Percentiles rank a stretch among this genome's conserved stretches.
Evolutionary conservation across 2,113 vertebrate genomes (phyloP).

Genomic region (Stercorarius parasiticus): DNA sequence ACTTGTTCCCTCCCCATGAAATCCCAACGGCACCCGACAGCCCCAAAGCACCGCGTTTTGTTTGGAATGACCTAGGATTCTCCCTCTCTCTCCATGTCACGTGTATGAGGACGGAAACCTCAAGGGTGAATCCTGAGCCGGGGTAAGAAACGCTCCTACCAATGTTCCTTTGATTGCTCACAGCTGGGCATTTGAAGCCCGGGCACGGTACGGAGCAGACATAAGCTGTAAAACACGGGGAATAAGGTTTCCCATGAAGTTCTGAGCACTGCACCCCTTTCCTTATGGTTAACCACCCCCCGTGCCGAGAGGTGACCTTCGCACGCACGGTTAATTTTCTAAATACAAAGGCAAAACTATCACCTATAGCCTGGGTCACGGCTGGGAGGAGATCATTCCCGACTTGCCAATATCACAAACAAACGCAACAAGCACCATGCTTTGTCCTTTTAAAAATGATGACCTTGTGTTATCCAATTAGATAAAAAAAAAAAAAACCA

Average conservation of each 20-base stretch:
- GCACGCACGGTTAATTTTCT: neutral
- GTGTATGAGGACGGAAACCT: neutral
- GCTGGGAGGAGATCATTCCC: neutral
- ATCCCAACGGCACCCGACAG: slow-evolving; percentile 14
- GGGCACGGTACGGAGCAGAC: neutral
- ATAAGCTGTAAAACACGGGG: neutral
- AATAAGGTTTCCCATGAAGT: neutral
- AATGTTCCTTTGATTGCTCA: neutral
- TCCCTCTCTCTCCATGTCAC: neutral
- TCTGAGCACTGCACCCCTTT: neutral
- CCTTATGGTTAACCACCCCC: neutral
- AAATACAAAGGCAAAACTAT: neutral
- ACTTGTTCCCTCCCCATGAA: slow-evolving; percentile 18
- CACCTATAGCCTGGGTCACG: neutral
- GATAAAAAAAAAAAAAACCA: neutral
- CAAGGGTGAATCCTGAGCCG: neutral
- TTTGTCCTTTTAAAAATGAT: neutral
- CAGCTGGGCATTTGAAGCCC: neutral
- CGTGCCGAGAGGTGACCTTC: neutral
- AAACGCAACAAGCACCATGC: neutral
- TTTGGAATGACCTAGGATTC: neutral
- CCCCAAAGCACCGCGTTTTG: neutral
- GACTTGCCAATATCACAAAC: accelerated
- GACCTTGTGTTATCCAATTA: neutral
- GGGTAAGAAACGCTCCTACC: neutral